These are phyloP conservation scores for Stratiomys singularior DNA, from an alignment of 2,888 invertebrate genomes.

Conservation along the genomic window DNA sequence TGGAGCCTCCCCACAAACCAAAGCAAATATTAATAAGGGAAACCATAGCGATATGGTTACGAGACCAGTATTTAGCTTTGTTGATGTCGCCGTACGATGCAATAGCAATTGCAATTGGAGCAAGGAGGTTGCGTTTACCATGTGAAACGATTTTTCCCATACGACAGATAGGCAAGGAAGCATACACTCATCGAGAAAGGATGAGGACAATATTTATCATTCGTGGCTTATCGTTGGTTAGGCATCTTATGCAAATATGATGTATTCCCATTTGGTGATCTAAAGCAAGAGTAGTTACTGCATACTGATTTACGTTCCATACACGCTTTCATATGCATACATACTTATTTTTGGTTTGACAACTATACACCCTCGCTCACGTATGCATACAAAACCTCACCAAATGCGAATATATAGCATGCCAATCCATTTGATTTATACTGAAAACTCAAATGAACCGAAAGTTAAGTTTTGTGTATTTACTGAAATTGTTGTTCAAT, in stretches of 20 bases:
- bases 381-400: no score
- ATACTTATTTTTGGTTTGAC: no score
- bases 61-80: neutral
- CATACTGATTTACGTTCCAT: neutral
- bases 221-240: conserved; percentile 38
- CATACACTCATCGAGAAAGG: neutral
- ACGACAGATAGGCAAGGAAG: neutral
- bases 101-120: neutral
- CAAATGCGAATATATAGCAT: no score
- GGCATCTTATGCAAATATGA: conserved; percentile 41
- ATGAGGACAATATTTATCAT: conserved; percentile 25
- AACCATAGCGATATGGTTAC: conserved; percentile 2
- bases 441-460: no score
- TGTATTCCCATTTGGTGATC: neutral
- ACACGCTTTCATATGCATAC: neutral
- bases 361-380: no score
- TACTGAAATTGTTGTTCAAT: no score
- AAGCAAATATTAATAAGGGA: conserved; percentile 39
- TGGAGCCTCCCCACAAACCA: conserved; percentile 20
- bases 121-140: conserved; percentile 11
- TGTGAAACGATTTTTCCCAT: conserved; percentile 25
- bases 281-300: conserved; percentile 2
- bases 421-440: no score
- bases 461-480: no score
- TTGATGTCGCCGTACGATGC: neutral